A percentile compares a stretch with the other conserved stretches of the same genome.
phyloP scores from a whole-genome alignment of 2,797 vertebrate species.

The Phrynocephalus vlangalii region DNA sequence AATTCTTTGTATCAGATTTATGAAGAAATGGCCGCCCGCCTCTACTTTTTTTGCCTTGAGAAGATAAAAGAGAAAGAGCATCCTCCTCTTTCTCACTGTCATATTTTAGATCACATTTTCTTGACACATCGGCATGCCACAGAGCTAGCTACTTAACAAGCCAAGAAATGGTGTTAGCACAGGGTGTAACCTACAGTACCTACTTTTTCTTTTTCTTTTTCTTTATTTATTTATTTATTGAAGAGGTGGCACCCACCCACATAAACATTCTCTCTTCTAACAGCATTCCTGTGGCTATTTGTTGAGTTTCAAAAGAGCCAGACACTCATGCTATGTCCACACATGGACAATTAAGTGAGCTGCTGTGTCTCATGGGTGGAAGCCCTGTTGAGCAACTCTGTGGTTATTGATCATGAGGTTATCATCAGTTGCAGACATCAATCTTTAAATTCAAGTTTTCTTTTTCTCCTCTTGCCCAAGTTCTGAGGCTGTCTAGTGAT shows the following conservation, averaged over 20 bases:
- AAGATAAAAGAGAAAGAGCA: background rate
- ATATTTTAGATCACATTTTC: rapidly evolving
- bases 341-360: background rate
- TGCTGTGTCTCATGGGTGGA: no score
- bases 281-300: background rate
- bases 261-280: background rate
- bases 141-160: background rate
- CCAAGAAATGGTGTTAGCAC: rapidly evolving
- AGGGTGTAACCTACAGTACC: background rate
- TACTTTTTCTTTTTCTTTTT: background rate
- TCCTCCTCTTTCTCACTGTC: background rate
- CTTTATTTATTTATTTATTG: background rate
- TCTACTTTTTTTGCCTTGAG: background rate
- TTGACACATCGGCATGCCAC: background rate
- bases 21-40: background rate
- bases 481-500: no score
- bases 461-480: no score
- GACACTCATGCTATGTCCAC: background rate
- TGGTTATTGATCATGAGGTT: no score
- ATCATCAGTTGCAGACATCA: no score
- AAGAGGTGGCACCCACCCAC: background rate
- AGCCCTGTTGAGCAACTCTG: no score
- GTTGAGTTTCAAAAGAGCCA: background rate
- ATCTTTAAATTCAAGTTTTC: no score
- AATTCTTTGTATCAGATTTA: background rate